Evolutionary conservation across 2,113 vertebrate genomes (phyloP), one percentile per base, ranked within the genome.

Genomic region (Gobio gobio): DNA sequence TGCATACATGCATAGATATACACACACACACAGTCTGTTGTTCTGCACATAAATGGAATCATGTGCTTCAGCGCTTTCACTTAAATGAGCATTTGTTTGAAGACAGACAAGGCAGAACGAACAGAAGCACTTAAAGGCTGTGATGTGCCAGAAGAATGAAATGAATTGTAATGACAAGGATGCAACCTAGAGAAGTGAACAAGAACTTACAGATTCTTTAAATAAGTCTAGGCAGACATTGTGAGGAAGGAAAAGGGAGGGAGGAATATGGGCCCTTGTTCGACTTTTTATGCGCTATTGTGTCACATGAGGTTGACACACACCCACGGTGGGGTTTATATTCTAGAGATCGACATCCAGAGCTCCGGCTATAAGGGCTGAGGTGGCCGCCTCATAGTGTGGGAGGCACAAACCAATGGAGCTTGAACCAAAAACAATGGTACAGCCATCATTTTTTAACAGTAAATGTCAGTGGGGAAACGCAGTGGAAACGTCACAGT

Each of bases 271-370:
- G 79, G 59, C 24, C 24, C 74, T 45, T 78, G 56, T 79, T 84
- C 16, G 1, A 36, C 86, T 76, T 85, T 74, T 43, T 86, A 54
- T 74, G 76, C 24, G 6, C 22, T 54, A 40, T 73, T 73, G 70
- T 81, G 78, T 58, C 70, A 49, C 51, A 80, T 68, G 9, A 66
- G 75, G 77, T 61, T 84, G 77, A 86, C 77, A 83, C n/a, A 88
- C 76, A 86, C 83, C 87, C 85, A 64, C 82, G 33, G 58, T 64
- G 78, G 2, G 59, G 40, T 83, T 80, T 47, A 4, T 72, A 83
- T 64, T 64, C 24, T 81, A 16, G 29, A 51, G 61, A 66, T 81
- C 1, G 24, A 47, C 33, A 81, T 73, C 40, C 63, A 64, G 43
- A 82, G 64, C 64, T 82, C 43, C 0, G 20, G 64, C 47, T 54